Evolutionary conservation across 2,888 invertebrate species (phyloP).

Genomic region (Lycia hirtaria): DNA sequence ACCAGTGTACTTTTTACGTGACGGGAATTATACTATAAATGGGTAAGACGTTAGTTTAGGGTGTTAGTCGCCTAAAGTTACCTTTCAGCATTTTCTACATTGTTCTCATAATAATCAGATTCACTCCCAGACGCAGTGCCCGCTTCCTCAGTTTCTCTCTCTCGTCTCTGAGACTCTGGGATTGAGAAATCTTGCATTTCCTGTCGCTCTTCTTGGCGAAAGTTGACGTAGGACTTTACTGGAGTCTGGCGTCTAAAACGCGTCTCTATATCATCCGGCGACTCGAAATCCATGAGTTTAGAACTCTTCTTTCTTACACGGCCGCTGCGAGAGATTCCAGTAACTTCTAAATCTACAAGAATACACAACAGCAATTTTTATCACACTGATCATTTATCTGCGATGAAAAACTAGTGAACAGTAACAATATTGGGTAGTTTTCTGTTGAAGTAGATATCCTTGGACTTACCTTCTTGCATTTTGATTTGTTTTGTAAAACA

Average conservation of each 20-base stretch:
- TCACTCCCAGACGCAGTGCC: conserved; percentile 76
- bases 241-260: conserved; percentile 78
- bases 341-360: conserved; percentile 90
- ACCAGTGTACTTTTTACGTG: no score
- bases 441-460: not conserved
- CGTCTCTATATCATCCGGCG: conserved; percentile 93
- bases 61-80: conserved; percentile 42
- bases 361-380: no score
- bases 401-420: not conserved
- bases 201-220: conserved; percentile 61
- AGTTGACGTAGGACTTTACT: conserved; percentile 60
- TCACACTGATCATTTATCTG: not conserved
- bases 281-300: conserved; percentile 96
- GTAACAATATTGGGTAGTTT: not conserved
- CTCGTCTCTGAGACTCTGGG: conserved; percentile 51
- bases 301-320: conserved; percentile 97
- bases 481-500: conserved; percentile 7
- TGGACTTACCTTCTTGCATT: conserved; percentile 13
- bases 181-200: conserved; percentile 60
- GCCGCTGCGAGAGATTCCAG: conserved; percentile 95
- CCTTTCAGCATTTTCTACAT: conserved; percentile 77
- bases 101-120: conserved; percentile 78
- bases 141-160: conserved; percentile 58
- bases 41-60: no score
- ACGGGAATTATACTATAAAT: no score